Conservation (phyloP, 2,113 vertebrate genomes). For the Cichladusa arquata region DNA sequence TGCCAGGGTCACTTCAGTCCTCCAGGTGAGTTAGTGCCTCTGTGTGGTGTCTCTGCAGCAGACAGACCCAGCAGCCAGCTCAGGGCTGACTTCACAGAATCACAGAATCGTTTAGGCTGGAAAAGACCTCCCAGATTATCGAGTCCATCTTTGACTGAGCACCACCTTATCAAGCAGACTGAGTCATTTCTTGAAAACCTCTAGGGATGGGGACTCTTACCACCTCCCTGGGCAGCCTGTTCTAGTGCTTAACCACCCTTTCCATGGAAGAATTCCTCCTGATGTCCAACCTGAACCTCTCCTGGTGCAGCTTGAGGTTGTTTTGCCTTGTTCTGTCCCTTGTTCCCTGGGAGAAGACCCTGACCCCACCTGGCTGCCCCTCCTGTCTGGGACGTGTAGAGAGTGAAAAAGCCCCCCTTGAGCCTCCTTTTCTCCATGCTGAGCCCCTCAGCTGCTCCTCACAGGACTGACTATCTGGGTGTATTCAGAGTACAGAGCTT, state of each 20-base stretch:
- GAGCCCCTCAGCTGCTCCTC: not conserved
- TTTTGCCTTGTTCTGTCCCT: not conserved
- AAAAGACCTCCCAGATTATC: not conserved
- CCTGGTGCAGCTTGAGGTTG: not conserved
- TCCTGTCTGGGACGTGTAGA: not conserved
- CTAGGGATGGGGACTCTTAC: not conserved
- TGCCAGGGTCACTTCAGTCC: not conserved
- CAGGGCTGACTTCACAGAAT: not conserved
- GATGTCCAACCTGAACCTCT: not conserved
- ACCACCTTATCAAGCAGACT: too few relatives aligned
- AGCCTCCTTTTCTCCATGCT: not conserved
- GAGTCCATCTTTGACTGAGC: not conserved
- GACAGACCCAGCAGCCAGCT: not conserved
- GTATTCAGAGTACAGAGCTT: not conserved
- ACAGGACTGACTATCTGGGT: not conserved
- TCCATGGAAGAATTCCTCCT: not conserved
- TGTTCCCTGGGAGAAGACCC: not conserved
- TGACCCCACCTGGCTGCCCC: not conserved
- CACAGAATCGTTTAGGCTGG: not conserved
- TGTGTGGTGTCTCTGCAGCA: not conserved
- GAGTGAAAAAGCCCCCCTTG: not conserved
- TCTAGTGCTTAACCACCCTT: not conserved
- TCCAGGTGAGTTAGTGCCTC: rapidly evolving
- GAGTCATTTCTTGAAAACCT: not conserved
- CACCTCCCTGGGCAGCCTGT: not conserved